Percentiles rank a stretch among this genome's conserved stretches.
phyloP scores from a whole-genome alignment of 2,113 vertebrate genomes.

The Taurulus bubalis region DNA sequence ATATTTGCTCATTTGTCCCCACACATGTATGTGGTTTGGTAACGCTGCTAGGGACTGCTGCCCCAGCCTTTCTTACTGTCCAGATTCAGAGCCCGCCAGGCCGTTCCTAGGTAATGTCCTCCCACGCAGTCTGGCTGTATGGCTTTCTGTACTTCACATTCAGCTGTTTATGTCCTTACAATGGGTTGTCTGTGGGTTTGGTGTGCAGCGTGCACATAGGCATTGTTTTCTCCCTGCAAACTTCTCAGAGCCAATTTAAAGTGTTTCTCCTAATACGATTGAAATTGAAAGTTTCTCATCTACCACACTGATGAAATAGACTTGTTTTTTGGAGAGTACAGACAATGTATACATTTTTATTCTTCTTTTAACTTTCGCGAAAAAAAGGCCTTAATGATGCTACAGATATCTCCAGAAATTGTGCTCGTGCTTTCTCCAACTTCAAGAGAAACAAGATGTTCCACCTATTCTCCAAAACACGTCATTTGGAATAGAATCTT shows the following conservation, averaged over 20 bases:
- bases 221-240: constrained; percentile 23
- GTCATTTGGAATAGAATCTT: background rate
- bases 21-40: constrained; percentile 81
- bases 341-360: background rate
- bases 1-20: constrained; percentile 81
- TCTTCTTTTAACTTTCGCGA: background rate
- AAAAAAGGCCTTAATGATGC: background rate
- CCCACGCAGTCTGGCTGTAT: constrained; percentile 67
- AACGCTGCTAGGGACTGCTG: constrained; percentile 69
- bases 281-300: constrained; percentile 1
- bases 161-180: constrained; percentile 45
- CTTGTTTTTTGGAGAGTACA: background rate
- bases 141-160: constrained; percentile 44
- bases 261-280: background rate
- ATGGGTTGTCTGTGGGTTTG: constrained; percentile 29
- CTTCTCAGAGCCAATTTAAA: constrained; percentile 1
- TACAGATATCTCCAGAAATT: background rate
- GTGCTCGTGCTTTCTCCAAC: too few relatives aligned
- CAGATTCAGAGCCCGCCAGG: constrained; percentile 60
- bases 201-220: background rate
- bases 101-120: constrained; percentile 69
- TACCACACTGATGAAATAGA: background rate
- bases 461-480: background rate
- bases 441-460: background rate
- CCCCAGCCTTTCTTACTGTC: constrained; percentile 65